Base-by-base conservation (phyloP, 2,888 invertebrate species). In the Drosophila nigricruria region DNA sequence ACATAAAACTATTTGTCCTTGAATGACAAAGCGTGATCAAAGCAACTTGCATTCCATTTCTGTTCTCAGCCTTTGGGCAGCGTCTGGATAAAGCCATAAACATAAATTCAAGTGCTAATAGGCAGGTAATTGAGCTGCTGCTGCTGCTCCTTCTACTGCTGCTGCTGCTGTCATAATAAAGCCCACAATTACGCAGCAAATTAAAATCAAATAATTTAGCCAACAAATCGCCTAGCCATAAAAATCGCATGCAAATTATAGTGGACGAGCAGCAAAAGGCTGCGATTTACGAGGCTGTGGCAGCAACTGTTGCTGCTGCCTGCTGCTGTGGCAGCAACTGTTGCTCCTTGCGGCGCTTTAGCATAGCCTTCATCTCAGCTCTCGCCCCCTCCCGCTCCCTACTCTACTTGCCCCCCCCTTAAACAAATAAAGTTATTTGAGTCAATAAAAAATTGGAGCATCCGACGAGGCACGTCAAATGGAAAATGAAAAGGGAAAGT, bases 121-220 rank as follows among this genome's bases (percentile, higher is more conserved):
- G 74, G 81, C 67, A 49, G 27, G 56, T 56, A 65, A 54, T 42
- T 61, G 68, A 50, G 40, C 16, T 53, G 69, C 66, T 69, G 58
- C 68, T 65, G 69, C 53, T 50, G 52, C 59, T 57, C 53, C 57
- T 27, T 54, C 56, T 62, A 50, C 65, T 60, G 57, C 53, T 10
- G 59, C 66, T 54, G 45, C 54, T 12, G 61, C 65, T 65, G 53
- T 30, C 60, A 73, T 53, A 50, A 77, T 57, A 62, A 59, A 70
- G 63, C 82, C 88, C 54, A 66, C 90, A 91, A 90, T 91, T 90
- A 91, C 81, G 84, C 89, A 89, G 90, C 91, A 91, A 91, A 91
- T 91, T 91, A 91, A 91, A 91, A 91, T 90, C 91, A 91, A 91
- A 91, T 91, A 91, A 91, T 77, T 91, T 91, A 90, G 76, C 73